Conservation (phyloP, 2,113 vertebrate species). For the Paramisgurnus dabryanus region DNA sequence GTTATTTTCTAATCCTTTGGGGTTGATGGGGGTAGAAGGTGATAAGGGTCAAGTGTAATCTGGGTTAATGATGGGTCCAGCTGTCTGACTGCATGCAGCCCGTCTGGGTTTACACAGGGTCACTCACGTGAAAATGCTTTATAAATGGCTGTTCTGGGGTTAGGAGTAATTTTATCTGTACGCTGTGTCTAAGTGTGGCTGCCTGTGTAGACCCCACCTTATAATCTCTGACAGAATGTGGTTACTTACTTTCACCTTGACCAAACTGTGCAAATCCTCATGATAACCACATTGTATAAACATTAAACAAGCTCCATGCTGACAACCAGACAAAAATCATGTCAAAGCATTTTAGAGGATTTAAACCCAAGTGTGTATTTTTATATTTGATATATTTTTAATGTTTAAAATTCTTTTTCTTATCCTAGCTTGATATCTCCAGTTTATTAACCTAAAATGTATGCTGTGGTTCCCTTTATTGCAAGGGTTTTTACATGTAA, state of each 20-base stretch:
- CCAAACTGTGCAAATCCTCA: too few relatives aligned
- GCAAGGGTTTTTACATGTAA: not conserved
- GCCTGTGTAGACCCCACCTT: not conserved
- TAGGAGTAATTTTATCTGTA: conserved; percentile 5
- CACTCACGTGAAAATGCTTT: conserved; percentile 16
- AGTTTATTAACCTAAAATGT: not conserved
- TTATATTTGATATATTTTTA: too few relatives aligned
- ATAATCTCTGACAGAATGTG: not conserved
- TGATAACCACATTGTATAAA: too few relatives aligned
- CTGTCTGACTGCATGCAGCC: conserved; percentile 17
- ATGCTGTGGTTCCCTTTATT: not conserved
- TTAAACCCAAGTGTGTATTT: too few relatives aligned
- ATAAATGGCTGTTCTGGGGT: conserved; percentile 24
- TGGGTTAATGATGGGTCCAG: conserved; percentile 25
- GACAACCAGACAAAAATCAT: too few relatives aligned
- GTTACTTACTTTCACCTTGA: not conserved
- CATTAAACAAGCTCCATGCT: too few relatives aligned
- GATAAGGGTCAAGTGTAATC: conserved; percentile 32
- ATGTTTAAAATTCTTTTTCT: too few relatives aligned
- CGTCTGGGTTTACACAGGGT: conserved; percentile 16
- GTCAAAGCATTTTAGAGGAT: too few relatives aligned
- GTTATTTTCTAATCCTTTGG: conserved; percentile 33
- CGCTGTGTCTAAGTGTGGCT: not conserved
- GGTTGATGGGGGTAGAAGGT: conserved; percentile 3
- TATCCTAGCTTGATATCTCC: not conserved